Percentiles rank a stretch among this genome's conserved stretches.
These are phyloP conservation scores for Scomber colias DNA, from an alignment of 2,113 vertebrate genomes.

Conservation along the genomic window DNA sequence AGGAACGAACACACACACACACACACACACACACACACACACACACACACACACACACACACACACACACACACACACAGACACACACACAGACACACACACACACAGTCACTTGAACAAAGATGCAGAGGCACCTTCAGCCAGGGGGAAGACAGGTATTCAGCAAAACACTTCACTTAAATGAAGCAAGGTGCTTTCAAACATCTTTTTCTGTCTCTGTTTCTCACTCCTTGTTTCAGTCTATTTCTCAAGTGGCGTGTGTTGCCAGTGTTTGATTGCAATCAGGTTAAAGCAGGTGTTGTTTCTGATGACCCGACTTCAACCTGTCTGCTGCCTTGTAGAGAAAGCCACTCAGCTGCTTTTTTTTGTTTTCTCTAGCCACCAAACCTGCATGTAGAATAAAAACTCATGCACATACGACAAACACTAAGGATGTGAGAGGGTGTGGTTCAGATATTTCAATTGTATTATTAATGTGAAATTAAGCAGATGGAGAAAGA, in stretches of 20 bases:
- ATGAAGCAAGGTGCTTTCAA: constrained; percentile 18
- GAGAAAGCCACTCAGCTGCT: neutral
- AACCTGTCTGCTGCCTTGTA: neutral
- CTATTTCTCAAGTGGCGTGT: constrained; percentile 35
- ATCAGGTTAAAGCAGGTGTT: constrained; percentile 56
- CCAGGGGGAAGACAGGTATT: neutral
- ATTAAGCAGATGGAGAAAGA: neutral
- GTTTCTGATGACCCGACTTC: constrained; percentile 42
- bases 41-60: neutral
- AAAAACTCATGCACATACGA: neutral
- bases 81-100: neutral
- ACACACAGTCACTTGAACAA: neutral
- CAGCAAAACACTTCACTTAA: constrained; percentile 37
- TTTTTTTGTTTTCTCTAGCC: constrained; percentile 3
- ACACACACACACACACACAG: neutral
- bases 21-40: neutral
- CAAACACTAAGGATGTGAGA: neutral
- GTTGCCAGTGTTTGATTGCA: constrained; percentile 62
- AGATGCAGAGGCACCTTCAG: neutral
- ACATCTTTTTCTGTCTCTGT: constrained; percentile 2
- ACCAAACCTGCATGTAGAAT: neutral
- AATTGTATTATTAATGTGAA: too few species aligned
- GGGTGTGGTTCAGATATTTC: neutral
- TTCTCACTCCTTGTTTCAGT: neutral
- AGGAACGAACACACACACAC: neutral